Evolutionary conservation across 2,888 invertebrate species (phyloP).

Genomic region (Operophtera brumata): DNA sequence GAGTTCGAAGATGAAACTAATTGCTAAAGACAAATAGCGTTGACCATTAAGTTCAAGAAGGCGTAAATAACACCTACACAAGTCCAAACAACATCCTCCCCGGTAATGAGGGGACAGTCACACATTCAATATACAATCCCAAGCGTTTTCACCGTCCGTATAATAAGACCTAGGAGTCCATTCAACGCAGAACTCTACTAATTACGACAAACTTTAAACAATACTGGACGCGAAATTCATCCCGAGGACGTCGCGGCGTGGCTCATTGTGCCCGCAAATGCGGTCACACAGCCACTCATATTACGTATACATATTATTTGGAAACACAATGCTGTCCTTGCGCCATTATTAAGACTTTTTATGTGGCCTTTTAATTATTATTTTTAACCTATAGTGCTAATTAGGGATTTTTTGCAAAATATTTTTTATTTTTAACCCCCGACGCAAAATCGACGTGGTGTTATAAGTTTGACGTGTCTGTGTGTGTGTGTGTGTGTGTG

Average conservation of each 20-base stretch:
- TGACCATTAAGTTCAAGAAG: constrained; percentile 10
- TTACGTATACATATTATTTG: constrained; percentile 78
- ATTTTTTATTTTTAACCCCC: too few relatives aligned
- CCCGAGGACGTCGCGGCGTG: constrained; percentile 68
- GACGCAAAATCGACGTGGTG: too few relatives aligned
- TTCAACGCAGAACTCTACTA: constrained; percentile 75
- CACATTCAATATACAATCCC: constrained; percentile 33
- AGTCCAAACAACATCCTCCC: constrained; percentile 18
- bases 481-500: too few relatives aligned
- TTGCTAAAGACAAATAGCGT: constrained; percentile 1
- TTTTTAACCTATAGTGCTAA: constrained; percentile 1
- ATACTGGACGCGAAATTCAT: constrained; percentile 78
- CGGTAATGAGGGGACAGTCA: constrained; percentile 32
- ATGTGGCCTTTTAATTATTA: constrained; percentile 52
- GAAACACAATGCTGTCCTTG: constrained; percentile 74
- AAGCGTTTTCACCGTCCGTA: constrained; percentile 49
- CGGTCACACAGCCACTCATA: constrained; percentile 73
- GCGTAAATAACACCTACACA: constrained; percentile 9
- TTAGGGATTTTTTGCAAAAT: neutral
- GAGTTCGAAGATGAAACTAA: too few relatives aligned
- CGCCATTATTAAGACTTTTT: constrained; percentile 72
- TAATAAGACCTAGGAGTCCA: constrained; percentile 72
- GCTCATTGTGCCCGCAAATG: constrained; percentile 75
- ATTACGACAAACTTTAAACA: constrained; percentile 80
- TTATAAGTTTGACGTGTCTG: too few relatives aligned